These are phyloP conservation scores for Platerodrilus igneus DNA, from an alignment of 2,888 invertebrate species.

Conservation along the genomic window DNA sequence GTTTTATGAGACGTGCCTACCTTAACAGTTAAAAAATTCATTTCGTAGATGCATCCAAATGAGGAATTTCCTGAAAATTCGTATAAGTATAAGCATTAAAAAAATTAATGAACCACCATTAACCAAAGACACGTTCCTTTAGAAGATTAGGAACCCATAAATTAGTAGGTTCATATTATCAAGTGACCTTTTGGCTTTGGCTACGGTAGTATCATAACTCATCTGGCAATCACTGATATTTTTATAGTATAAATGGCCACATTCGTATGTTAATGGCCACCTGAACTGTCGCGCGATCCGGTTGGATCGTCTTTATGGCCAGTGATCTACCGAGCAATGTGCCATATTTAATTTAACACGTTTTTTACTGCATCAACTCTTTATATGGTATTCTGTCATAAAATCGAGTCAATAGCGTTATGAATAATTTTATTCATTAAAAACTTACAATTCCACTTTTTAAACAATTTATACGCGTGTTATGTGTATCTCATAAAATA, in stretches of 20 bases:
- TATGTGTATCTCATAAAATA: no score
- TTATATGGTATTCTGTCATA: conserved; percentile 19
- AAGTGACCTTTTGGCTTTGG: conserved; percentile 28
- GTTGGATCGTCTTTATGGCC: conserved; percentile 26
- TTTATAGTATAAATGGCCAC: conserved; percentile 31
- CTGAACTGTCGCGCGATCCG: conserved; percentile 29
- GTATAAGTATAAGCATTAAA: no score
- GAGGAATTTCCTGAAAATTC: no score
- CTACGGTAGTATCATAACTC: conserved; percentile 26
- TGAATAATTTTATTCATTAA: conserved; percentile 21
- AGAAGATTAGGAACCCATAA: conserved; percentile 26
- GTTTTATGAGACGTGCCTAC: no score
- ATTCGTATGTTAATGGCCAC: conserved; percentile 33
- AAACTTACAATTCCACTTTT: conserved; percentile 18
- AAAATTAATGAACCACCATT: conserved; percentile 18
- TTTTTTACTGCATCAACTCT: conserved; percentile 19
- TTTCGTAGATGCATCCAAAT: no score
- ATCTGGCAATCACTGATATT: conserved; percentile 28
- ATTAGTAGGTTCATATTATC: conserved; percentile 26
- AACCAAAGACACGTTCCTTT: conserved; percentile 16
- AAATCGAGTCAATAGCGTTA: conserved; percentile 12
- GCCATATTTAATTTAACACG: conserved; percentile 24
- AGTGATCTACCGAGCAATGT: conserved; percentile 26
- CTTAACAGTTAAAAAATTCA: no score
- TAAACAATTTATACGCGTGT: conserved; percentile 11